Percentiles rank a stretch among this genome's conserved stretches.
phyloP scores from a whole-genome alignment of 1,140 invertebrate species.

The Megathymus violae region DNA sequence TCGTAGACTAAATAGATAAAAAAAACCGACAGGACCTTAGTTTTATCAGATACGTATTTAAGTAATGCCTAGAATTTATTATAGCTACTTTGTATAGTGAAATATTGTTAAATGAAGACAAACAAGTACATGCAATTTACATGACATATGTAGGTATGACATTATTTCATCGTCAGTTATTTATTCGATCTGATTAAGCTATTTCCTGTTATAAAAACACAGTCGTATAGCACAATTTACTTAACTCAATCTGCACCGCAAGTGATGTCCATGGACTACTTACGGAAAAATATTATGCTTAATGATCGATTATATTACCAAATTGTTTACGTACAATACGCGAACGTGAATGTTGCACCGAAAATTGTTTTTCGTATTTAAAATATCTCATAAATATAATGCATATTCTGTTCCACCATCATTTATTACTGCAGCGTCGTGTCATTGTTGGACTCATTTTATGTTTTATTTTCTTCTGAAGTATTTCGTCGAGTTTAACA shows the following conservation, averaged over 20 bases:
- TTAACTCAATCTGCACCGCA: constrained; percentile 16
- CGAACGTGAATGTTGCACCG: background rate
- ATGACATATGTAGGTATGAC: too few species aligned
- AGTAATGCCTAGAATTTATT: too few species aligned
- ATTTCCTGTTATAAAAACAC: background rate
- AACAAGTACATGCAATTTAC: too few species aligned
- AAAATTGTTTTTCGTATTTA: background rate
- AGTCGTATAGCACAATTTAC: background rate
- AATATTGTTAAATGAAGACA: too few species aligned
- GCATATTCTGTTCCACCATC: background rate
- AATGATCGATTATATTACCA: constrained; percentile 5
- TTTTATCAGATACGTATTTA: too few species aligned
- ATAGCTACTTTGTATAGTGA: too few species aligned
- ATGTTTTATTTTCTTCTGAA: background rate
- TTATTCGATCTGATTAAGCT: background rate
- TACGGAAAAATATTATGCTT: constrained; percentile 8
- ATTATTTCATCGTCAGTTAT: too few species aligned
- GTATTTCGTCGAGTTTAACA: background rate
- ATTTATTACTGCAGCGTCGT: background rate
- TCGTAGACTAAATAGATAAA: too few species aligned
- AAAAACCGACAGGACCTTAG: too few species aligned
- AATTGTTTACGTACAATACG: background rate
- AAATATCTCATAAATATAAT: background rate
- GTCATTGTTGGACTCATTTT: background rate
- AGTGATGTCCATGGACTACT: constrained; percentile 12